A percentile compares a stretch with the other conserved stretches of the same genome.
Evolutionary conservation across 2,113 vertebrate species (phyloP).

Genomic region (Oenanthe melanoleuca): DNA sequence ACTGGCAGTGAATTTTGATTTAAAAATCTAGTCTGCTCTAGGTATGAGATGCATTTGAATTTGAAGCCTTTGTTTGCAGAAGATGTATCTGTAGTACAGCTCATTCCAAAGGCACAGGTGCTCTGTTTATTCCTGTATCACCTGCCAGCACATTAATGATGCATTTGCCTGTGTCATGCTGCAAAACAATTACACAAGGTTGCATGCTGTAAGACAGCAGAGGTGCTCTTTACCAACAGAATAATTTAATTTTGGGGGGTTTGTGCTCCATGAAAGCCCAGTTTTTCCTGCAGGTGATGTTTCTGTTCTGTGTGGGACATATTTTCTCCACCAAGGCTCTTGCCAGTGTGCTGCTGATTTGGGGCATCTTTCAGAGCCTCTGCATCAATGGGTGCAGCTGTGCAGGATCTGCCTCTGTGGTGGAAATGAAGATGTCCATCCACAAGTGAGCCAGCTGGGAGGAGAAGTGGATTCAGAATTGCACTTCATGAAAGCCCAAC

Average conservation of each 20-base stretch:
- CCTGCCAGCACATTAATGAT: background rate
- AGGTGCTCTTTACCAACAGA: background rate
- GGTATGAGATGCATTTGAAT: background rate
- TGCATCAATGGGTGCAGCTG: background rate
- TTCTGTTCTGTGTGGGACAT: background rate
- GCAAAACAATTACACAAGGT: background rate
- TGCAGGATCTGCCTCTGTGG: background rate
- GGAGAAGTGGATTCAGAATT: background rate
- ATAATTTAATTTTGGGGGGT: background rate
- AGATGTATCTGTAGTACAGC: background rate
- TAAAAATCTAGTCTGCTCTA: background rate
- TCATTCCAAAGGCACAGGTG: background rate
- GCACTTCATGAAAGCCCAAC: background rate
- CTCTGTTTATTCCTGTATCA: background rate
- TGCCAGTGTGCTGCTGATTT: background rate
- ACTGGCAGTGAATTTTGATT: background rate
- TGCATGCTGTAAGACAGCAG: background rate
- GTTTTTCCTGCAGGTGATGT: background rate
- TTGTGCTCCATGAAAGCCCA: background rate
- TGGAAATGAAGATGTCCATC: background rate
- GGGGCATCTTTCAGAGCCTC: background rate
- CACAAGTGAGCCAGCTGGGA: background rate
- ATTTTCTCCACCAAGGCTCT: background rate
- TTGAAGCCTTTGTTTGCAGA: background rate
- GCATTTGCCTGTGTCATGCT: background rate